phyloP scores from a whole-genome alignment of 1,140 invertebrate genomes.

The Micrasema longulum region DNA sequence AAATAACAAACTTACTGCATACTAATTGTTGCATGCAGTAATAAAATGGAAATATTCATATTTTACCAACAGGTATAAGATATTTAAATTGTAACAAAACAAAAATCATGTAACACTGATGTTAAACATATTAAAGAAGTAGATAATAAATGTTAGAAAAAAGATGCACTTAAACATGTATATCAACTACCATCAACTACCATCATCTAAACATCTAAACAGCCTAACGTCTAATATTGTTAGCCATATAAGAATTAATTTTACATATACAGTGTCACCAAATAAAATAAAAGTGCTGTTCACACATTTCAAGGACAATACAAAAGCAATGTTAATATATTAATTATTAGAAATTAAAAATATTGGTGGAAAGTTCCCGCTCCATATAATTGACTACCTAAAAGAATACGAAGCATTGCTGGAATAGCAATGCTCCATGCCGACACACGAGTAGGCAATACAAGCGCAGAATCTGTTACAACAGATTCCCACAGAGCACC shows the following conservation, averaged over 20 bases:
- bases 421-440: constrained; percentile 40
- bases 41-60: constrained; percentile 45
- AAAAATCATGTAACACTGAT: constrained; percentile 51
- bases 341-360: constrained; percentile 28
- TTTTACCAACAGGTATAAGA: constrained; percentile 44
- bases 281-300: constrained; percentile 48
- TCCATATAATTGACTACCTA: constrained; percentile 55
- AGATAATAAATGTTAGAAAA: constrained; percentile 45
- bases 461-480: constrained; percentile 26
- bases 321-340: constrained; percentile 49
- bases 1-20: constrained; percentile 50
- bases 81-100: constrained; percentile 46
- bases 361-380: constrained; percentile 42
- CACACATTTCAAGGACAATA: constrained; percentile 50
- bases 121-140: constrained; percentile 46
- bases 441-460: constrained; percentile 29
- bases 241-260: constrained; percentile 51
- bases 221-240: constrained; percentile 52
- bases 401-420: constrained; percentile 43
- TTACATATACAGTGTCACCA: constrained; percentile 48
- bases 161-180: constrained; percentile 49
- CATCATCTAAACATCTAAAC: constrained; percentile 55
- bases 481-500: constrained; percentile 47
- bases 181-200: constrained; percentile 51
- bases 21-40: constrained; percentile 33